Base-by-base conservation (phyloP, 2,888 invertebrate genomes). In the Saturnia pavonia region DNA sequence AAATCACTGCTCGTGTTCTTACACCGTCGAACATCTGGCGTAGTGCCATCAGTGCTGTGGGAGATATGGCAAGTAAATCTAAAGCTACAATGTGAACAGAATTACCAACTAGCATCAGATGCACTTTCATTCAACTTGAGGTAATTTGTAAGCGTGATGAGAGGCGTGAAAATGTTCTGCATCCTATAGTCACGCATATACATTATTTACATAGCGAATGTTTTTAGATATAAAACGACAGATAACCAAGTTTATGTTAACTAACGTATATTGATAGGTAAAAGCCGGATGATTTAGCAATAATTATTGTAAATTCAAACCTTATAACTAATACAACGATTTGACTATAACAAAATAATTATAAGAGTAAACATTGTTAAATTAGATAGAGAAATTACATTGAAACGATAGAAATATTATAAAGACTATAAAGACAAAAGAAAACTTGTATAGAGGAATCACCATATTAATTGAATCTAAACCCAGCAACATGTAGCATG, bases 41-140 rank as follows among this genome's bases (percentile, higher is more conserved):
- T 54, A 1, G 51, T 60, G 73, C 73, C 73, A 71, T 67, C 71
- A 69, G 42, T 25, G 51, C 27, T 63, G 68, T 22, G 57, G 57
- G 70, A 63, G 70, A 70, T 68, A 70, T 67, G 68, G 48, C 43
- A 69, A 54, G 48, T 60, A 68, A 73, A 67, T 69, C 68, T 48
- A 68, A 60, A 48, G 63, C 67, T 68, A 60, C 22, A 70, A 74
- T 82, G 85, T 79, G 83, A 70, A 71, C 72, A 74, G 85, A 85
- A 85, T 86, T 74, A 71, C 73, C 75, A 83, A 82, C 73, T 75
- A 83, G 82, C 73, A 77, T 69, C 69, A 70, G 57, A 75, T 79
- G 80, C 82, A 83, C 86, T 86, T 86, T 86, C 85, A 80, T 85
- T 80, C 75, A 79, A 70, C 69, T 69, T 45, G 54, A 60, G 45